Evolutionary conservation across 2,888 invertebrate species (phyloP), one percentile per base, ranked within the genome.

Genomic region (Apocheima hispidaria): DNA sequence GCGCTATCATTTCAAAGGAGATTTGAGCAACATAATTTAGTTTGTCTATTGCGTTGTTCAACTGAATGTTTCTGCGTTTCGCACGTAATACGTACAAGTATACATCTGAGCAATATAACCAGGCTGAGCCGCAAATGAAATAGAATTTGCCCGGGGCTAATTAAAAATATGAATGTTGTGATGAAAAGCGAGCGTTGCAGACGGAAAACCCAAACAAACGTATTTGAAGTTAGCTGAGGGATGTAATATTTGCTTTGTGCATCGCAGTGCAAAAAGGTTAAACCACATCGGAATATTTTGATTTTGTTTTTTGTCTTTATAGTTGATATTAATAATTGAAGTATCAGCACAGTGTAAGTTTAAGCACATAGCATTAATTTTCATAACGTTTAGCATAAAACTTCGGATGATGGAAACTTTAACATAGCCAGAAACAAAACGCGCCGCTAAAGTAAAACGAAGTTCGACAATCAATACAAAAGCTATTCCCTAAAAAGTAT

Each of bases 61-160:
- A 88, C 88, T 88, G 75, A 87, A 88, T 71, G 70, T 68, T 78
- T 72, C 87, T 88, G 88, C 79, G 86, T 87, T 84, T 85, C 87
- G 86, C 87, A 83, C 84, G 82, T 78, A 79, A 84, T 81, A 85
- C 81, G 80, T 78, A 82, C 78, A 51, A 48, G 46, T 52, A 41
- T 21, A 53, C 35, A 49, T 59, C 60, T 33, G 36, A 30, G 51
- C 41, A 77, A 81, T 78, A 75, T 73, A 79, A 77, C 74, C 77
- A 75, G 75, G 78, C 66, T 70, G 71, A 69, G 75, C 87, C 88
- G 81, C 86, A 88, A 86, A 87, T 86, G 85, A 87, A 91, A 89
- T 87, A 85, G 75, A 84, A 87, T 86, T 81, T 86, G 82, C 80
- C 77, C 73, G 76, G 65, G 78, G 81, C 83, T 87, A 84, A 89